These are phyloP conservation scores for Tolypeutes matacus DNA, from an alignment of 2,797 vertebrate species.

Conservation along the genomic window DNA sequence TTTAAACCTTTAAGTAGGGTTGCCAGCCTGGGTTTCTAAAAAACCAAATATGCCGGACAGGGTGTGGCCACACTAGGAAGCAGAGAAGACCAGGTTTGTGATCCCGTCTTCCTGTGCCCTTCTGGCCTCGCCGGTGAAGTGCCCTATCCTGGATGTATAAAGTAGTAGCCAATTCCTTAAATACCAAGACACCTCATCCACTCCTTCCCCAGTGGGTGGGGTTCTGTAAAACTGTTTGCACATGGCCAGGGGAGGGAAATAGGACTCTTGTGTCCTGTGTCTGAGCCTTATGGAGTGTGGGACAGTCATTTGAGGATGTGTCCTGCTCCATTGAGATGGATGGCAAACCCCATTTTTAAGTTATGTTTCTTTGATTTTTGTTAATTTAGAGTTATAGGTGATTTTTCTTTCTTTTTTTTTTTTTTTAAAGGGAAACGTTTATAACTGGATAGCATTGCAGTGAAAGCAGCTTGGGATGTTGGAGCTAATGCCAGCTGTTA, in stretches of 20 bases:
- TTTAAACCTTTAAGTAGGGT: slow-evolving; percentile 89
- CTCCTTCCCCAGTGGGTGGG: slow-evolving; percentile 68
- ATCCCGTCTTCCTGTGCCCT: slow-evolving; percentile 75
- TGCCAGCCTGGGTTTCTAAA: slow-evolving; percentile 87
- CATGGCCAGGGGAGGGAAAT: slow-evolving; percentile 80
- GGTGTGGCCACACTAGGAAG: slow-evolving; percentile 80
- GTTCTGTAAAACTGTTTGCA: slow-evolving; percentile 78
- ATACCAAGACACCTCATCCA: slow-evolving; percentile 55
- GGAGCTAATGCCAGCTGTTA: slow-evolving; percentile 87
- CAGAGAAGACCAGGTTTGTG: slow-evolving; percentile 65
- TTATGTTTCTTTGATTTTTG: slow-evolving; percentile 84
- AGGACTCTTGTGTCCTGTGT: slow-evolving; percentile 78
- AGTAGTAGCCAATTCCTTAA: slow-evolving; percentile 64
- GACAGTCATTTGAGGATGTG: slow-evolving; percentile 62
- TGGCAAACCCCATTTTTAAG: slow-evolving; percentile 87
- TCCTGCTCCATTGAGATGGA: slow-evolving; percentile 78
- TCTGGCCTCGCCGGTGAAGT: slow-evolving; percentile 73
- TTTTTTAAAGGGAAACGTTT: slow-evolving; percentile 83
- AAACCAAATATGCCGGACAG: slow-evolving; percentile 77
- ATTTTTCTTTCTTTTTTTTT: slow-evolving; percentile 64
- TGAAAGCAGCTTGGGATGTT: slow-evolving; percentile 90
- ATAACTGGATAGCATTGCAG: slow-evolving; percentile 89
- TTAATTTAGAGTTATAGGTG: slow-evolving; percentile 71
- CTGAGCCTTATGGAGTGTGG: slow-evolving; percentile 85
- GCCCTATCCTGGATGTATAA: slow-evolving; percentile 81